Percentiles rank a stretch among this genome's conserved stretches.
Evolutionary conservation across 2,113 vertebrate genomes (phyloP).

Genomic region (Gambusia holbrooki): DNA sequence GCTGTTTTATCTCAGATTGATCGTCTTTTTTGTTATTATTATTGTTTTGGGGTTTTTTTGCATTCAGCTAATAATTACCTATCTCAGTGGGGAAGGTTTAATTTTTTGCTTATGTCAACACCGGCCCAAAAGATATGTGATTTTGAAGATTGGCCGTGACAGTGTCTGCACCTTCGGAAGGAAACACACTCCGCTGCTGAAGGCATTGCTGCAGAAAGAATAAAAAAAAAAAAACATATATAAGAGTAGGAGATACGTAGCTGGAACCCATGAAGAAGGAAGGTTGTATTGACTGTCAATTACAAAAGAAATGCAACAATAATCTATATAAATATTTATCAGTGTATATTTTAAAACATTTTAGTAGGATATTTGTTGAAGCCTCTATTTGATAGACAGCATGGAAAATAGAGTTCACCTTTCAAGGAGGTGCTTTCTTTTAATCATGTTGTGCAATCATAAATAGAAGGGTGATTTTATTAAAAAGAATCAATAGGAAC

Average conservation of each 20-base stretch:
- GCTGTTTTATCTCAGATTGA: constrained; percentile 41
- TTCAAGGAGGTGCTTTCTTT: neutral
- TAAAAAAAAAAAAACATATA: constrained; percentile 14
- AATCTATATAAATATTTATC: neutral
- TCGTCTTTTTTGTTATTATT: constrained; percentile 20
- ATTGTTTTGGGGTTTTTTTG: neutral
- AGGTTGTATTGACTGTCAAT: constrained; percentile 19
- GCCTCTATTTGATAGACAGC: neutral
- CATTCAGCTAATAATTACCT: constrained; percentile 60
- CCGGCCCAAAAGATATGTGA: constrained; percentile 65
- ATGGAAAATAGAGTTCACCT: constrained; percentile 11
- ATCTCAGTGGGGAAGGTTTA: constrained; percentile 48
- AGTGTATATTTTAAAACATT: neutral
- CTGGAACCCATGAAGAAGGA: constrained; percentile 37
- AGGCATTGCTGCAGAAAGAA: constrained; percentile 51
- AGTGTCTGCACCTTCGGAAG: constrained; percentile 29
- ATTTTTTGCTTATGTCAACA: constrained; percentile 65
- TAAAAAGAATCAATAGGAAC: too few species aligned
- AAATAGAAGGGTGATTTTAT: too few species aligned
- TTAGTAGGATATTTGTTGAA: neutral
- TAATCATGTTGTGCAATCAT: too few species aligned
- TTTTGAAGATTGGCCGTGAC: constrained; percentile 57
- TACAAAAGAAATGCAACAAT: neutral
- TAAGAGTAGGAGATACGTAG: constrained; percentile 39
- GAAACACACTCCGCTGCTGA: constrained; percentile 39